Base-by-base conservation (phyloP, 2,113 vertebrate species). In the Tachuris rubrigastra region DNA sequence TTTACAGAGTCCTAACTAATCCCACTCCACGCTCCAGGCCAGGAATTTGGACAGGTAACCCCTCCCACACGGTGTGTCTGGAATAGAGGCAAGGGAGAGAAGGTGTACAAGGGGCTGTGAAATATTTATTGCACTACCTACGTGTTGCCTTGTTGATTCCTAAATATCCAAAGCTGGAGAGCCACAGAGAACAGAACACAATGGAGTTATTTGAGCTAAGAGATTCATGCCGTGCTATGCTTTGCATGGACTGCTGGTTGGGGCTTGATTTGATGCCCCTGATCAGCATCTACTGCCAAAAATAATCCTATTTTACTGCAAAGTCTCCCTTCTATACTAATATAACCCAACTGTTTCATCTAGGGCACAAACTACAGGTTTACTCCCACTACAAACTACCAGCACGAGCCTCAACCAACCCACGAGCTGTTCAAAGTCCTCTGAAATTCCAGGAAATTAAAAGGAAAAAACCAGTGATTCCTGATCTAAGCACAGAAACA, bases 291-390 rank as follows among this genome's bases (percentile, higher is more conserved):
- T 22, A 33, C 9, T 23, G 23, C 30, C 23, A 58, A 63, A 72
- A 59, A 53, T 2, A 52, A 42, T 12, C 65, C 27, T 28, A 0
- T 58, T 84, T 77, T 15, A 66, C 37, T 41, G 59, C 33, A 14
- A 85, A 66, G 16, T 46, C 53, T 67, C 60, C 4, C 16, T 46
- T 44, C 15, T 35, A 1, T 3, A 19, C 37, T 37, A 2, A 14
- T 6, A 0, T 0, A 22, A 74, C 31, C 41, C 37, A 41, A 3
- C 6, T 41, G 14, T 18, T 30, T 16, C 42, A 24, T 3, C 27
- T 30, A 6, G 22, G 14, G 15, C 58, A 85, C 28, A 30, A 83
- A 58, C 16, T 23, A 28, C 4, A 22, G 28, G 47, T 71, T 90
- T 24, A 28, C 5, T 14, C 30, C 82, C 75, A 41, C 37, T 44